phyloP scores from a whole-genome alignment of 2,888 invertebrate genomes.

The Phorcus lineatus region DNA sequence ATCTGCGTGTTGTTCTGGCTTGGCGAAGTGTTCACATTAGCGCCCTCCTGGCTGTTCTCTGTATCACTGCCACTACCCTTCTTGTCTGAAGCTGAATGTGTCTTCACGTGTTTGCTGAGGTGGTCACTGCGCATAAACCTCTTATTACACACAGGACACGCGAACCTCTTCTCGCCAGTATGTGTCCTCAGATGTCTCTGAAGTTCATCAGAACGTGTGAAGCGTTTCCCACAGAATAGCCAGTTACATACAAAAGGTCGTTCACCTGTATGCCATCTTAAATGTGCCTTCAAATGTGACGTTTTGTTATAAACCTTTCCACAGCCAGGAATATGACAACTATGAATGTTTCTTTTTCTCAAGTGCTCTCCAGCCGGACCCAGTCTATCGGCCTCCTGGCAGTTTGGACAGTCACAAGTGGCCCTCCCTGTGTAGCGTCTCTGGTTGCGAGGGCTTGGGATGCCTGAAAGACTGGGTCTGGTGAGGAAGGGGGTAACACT shows the following conservation, averaged over 20 bases:
- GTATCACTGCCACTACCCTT: slow-evolving; percentile 32
- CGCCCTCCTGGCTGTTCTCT: slow-evolving; percentile 21
- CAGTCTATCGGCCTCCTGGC: slow-evolving; percentile 92
- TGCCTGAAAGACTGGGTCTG: slow-evolving; percentile 23
- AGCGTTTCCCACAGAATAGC: slow-evolving; percentile 97
- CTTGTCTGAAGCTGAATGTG: slow-evolving; percentile 31
- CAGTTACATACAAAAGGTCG: slow-evolving; percentile 98
- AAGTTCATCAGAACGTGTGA: slow-evolving; percentile 96
- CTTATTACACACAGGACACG: slow-evolving; percentile 92
- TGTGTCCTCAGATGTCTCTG: slow-evolving; percentile 96
- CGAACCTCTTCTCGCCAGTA: slow-evolving; percentile 92
- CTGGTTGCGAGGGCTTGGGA: slow-evolving; percentile 76
- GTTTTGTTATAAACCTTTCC: slow-evolving; percentile 90
- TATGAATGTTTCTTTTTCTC: slow-evolving; percentile 72
- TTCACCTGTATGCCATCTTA: slow-evolving; percentile 98
- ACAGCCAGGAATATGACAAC: slow-evolving; percentile 75
- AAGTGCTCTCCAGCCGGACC: slow-evolving; percentile 86
- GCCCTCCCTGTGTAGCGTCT: slow-evolving; percentile 93
- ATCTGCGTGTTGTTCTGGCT: not conserved
- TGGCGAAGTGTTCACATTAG: slow-evolving; percentile 10
- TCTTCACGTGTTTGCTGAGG: slow-evolving; percentile 86
- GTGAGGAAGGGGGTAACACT: slow-evolving; percentile 27
- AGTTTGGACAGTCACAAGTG: slow-evolving; percentile 99
- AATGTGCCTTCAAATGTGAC: slow-evolving; percentile 97
- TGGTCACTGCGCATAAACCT: slow-evolving; percentile 95